Evolutionary conservation across 1,140 invertebrate genomes (phyloP).

Genomic region (Aethina tumida): DNA sequence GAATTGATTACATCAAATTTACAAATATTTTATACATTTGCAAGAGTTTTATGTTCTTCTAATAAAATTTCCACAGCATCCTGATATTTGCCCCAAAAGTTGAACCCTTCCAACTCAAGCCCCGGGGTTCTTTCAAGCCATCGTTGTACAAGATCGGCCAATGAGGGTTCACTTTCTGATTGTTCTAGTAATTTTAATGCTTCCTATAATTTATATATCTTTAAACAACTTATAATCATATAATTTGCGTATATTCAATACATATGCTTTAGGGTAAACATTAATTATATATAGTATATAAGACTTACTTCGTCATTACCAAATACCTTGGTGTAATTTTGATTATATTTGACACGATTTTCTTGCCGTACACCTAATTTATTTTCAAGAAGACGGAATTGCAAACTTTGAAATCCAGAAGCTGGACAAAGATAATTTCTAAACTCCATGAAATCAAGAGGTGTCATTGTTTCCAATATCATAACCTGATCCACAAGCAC

Average conservation of each 20-base stretch:
- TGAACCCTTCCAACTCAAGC: conserved; percentile 68
- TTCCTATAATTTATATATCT: conserved; percentile 32
- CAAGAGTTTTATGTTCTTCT: conserved; percentile 51
- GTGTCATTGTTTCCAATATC: conserved; percentile 97
- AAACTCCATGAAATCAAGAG: conserved; percentile 95
- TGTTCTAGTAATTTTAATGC: conserved; percentile 61
- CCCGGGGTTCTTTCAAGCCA: conserved; percentile 95
- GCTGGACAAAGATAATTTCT: conserved; percentile 84
- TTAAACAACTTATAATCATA: conserved; percentile 7
- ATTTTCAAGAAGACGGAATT: conserved; percentile 94
- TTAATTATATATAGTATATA: not conserved
- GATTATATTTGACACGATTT: conserved; percentile 85
- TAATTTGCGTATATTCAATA: conserved; percentile 2
- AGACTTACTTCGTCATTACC: conserved; percentile 47
- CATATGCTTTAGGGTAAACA: not conserved
- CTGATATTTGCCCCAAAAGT: conserved; percentile 90
- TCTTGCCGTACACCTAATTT: conserved; percentile 88
- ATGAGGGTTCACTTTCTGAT: conserved; percentile 75
- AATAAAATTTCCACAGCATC: conserved; percentile 66
- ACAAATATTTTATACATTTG: conserved; percentile 38
- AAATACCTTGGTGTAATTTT: conserved; percentile 83
- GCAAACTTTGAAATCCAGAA: conserved; percentile 95
- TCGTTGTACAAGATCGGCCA: conserved; percentile 73
- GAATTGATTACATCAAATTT: conserved; percentile 1
- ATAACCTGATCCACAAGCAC: conserved; percentile 92